These are phyloP conservation scores for Corythornis cristatus DNA, from an alignment of 2,113 vertebrate genomes.

Conservation along the genomic window DNA sequence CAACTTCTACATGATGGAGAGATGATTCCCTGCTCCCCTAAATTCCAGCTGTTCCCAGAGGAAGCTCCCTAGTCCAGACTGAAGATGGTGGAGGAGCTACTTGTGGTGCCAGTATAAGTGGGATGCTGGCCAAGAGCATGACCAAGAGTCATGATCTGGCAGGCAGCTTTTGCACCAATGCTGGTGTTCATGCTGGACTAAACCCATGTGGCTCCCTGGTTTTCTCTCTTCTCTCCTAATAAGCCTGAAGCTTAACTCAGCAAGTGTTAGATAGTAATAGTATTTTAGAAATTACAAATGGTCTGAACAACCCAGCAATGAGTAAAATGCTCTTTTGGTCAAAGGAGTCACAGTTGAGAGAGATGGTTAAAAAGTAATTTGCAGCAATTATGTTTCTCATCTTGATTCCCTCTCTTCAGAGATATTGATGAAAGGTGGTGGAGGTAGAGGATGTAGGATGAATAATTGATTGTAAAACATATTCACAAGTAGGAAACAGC, in stretches of 20 bases:
- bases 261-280: not conserved
- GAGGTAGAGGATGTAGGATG: not conserved
- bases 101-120: not conserved
- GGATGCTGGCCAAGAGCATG: not conserved
- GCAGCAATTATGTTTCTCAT: not conserved
- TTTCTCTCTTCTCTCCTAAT: not conserved
- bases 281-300: not conserved
- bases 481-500: not conserved
- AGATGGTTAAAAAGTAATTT: not conserved
- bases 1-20: not conserved
- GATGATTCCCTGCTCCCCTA: not conserved
- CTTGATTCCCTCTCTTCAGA: not conserved
- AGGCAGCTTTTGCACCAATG: not conserved
- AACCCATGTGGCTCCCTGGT: accelerated
- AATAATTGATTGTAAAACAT: not conserved
- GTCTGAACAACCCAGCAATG: not conserved
- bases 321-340: not conserved
- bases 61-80: not conserved
- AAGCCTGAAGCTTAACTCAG: not conserved
- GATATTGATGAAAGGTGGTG: not conserved
- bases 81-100: not conserved
- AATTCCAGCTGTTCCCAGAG: not conserved
- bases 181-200: not conserved
- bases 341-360: not conserved
- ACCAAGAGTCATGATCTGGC: not conserved